These are phyloP conservation scores for Ctenomys sociabilis DNA, from an alignment of 2,113 vertebrate species.

Conservation along the genomic window DNA sequence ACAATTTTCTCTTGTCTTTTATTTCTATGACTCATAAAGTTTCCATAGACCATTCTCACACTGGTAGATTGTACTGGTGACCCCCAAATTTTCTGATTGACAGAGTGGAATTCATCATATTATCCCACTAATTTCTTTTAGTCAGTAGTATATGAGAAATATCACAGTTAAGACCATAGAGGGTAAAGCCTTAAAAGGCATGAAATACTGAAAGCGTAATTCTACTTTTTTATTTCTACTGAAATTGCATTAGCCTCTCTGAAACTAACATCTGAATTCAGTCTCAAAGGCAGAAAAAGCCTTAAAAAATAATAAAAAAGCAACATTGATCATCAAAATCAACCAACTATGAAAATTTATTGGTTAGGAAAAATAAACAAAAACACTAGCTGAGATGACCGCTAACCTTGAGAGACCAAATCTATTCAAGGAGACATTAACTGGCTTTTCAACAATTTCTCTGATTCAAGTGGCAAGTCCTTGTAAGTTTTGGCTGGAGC, in stretches of 20 bases:
- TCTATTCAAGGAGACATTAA: not conserved
- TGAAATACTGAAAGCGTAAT: constrained; percentile 73
- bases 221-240: constrained; percentile 56
- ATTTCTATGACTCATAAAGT: constrained; percentile 16
- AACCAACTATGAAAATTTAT: constrained; percentile 61
- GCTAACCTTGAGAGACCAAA: not conserved
- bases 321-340: constrained; percentile 55
- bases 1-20: constrained; percentile 13
- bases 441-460: not conserved
- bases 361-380: constrained; percentile 3
- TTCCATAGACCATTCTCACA: not conserved
- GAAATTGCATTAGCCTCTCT: constrained; percentile 63
- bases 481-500: not conserved
- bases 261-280: constrained; percentile 60
- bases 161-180: constrained; percentile 1
- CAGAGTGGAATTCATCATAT: not conserved
- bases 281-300: constrained; percentile 18
- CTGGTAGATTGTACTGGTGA: not conserved
- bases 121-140: constrained; percentile 28
- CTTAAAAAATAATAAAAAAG: constrained; percentile 33
- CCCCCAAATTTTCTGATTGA: not conserved
- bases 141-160: constrained; percentile 13
- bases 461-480: not conserved
- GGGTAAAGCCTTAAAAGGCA: constrained; percentile 22
- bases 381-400: not conserved